A percentile compares a stretch with the other conserved stretches of the same genome.
phyloP scores from a whole-genome alignment of 2,113 vertebrate genomes.

The Egretta garzetta region DNA sequence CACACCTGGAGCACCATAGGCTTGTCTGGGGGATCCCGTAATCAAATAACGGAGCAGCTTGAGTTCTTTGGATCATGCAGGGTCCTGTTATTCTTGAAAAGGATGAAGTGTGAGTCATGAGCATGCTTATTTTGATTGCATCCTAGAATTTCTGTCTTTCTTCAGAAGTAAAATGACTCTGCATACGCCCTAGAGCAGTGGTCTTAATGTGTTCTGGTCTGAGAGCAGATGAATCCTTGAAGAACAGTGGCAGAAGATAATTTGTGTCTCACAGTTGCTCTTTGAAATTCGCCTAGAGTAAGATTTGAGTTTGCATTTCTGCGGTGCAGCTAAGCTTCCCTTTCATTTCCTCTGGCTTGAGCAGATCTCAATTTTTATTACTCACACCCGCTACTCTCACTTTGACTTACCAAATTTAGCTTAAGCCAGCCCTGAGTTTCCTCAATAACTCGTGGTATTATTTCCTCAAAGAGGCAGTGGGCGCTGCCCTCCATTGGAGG shows the following conservation, averaged over 20 bases:
- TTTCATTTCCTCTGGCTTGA: not conserved
- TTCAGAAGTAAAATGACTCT: not conserved
- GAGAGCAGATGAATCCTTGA: not conserved
- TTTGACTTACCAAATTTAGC: not conserved
- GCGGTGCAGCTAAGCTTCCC: not conserved
- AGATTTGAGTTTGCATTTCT: not conserved
- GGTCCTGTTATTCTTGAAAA: accelerated
- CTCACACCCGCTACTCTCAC: not conserved
- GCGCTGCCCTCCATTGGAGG: accelerated
- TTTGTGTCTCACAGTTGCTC: not conserved
- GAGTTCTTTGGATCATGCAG: not conserved
- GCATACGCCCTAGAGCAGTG: accelerated
- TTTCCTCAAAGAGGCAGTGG: not conserved
- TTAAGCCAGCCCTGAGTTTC: not conserved
- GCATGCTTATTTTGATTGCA: not conserved
- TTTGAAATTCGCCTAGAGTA: not conserved
- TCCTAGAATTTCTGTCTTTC: not conserved
- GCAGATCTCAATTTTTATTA: not conserved
- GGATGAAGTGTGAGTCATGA: not conserved
- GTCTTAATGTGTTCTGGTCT: not conserved
- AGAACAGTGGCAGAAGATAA: not conserved
- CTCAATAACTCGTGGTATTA: not conserved
- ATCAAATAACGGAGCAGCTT: not conserved
- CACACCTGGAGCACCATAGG: not conserved
- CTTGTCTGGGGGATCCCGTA: not conserved